Base-by-base conservation (phyloP, 2,888 invertebrate genomes). In the Cylloceria caligata region DNA sequence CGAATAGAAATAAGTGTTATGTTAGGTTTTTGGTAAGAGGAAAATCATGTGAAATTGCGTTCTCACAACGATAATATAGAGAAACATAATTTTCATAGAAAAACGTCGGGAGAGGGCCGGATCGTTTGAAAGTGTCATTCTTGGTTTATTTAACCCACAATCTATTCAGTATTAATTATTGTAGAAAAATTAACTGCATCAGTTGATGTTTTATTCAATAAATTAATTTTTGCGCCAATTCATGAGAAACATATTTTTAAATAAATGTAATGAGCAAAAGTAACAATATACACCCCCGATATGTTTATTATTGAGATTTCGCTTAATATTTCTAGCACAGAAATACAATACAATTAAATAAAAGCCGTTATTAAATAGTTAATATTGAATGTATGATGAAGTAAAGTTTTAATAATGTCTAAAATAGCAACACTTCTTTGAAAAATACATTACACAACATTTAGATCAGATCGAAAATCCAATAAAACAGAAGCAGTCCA, bases 61-160 rank as follows among this genome's bases (percentile, higher is more conserved):
- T 69, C 39, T 34, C 24, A 39, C 68, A 69, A 24, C 36, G 52
- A 52, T 68, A 21, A 27, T 39, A 55, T 55, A 36, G 24, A 68
- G 34, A 39, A 69, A 36, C 52, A 27, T 30, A 27, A 47, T 45
- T 65, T 52, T 24, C 24, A 64, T 60, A 34, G 2, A 13, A 45
- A 36, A 34, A 6, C 19, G 5, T 47, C 45, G 49, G 47, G 60
- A 34, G 47, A 34, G 47, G n/a, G 19, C 19, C 36, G 47, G 47
- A 62, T 47, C 13, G 19, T 73, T 45, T n/a, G 47, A 49, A 39
- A 36, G 72, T 24, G 49, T 52, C 3, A 52, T 52, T 52, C 24
- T 52, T 52, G 24, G 24, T 21, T 49, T 21, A 21, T 47, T 47
- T 16, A 47, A 21, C 21, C 7, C 49, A 49, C 21, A 21, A 49